These are phyloP conservation scores for Parotia lawesii DNA, from an alignment of 2,113 vertebrate genomes.

Conservation along the genomic window DNA sequence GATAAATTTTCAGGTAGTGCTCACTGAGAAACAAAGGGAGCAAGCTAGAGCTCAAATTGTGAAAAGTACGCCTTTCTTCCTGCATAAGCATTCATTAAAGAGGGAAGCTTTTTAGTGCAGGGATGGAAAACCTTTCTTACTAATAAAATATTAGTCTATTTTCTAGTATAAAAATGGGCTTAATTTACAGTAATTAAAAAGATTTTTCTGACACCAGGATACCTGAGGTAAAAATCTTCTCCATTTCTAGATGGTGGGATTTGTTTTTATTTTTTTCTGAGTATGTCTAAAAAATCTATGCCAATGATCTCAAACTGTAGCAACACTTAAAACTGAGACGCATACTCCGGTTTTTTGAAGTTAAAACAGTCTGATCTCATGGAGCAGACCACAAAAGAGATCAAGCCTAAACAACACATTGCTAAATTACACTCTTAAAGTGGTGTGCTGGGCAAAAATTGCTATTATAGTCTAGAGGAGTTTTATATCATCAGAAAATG, in stretches of 20 bases:
- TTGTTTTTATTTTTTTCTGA: background rate
- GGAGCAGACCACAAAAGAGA: background rate
- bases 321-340: background rate
- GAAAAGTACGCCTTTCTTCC: background rate
- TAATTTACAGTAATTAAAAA: background rate
- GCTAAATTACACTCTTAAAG: background rate
- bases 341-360: background rate
- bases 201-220: background rate
- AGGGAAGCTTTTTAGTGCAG: background rate
- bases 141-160: background rate
- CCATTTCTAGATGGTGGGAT: background rate
- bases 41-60: background rate
- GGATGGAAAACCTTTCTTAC: background rate
- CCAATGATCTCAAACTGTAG: background rate
- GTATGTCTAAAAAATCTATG: background rate
- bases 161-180: background rate
- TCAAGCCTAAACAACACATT: background rate
- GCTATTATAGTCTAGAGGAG: background rate
- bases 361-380: background rate
- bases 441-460: background rate
- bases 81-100: background rate
- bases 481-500: background rate
- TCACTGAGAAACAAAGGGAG: background rate
- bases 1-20: background rate
- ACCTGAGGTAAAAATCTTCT: background rate